Evolutionary conservation across 2,797 vertebrate genomes (phyloP).

Genomic region (Muscicapa striata): DNA sequence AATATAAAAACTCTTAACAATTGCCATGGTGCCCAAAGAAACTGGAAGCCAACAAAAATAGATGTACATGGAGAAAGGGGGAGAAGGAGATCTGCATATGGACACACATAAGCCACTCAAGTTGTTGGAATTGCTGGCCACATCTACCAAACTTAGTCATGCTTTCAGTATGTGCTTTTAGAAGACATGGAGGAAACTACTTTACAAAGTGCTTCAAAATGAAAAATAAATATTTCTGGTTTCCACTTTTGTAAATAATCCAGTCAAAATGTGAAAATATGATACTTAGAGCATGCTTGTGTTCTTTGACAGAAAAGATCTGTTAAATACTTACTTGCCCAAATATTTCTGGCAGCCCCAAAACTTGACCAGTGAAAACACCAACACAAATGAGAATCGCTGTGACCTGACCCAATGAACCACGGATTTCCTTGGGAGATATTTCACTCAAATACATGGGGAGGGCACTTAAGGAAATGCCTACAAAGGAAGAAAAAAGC

Average conservation of each 20-base stretch:
- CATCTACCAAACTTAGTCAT: background rate
- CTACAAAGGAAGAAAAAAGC: constrained; percentile 63
- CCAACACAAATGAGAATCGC: constrained; percentile 93
- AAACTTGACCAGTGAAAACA: constrained; percentile 88
- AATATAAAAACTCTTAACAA: background rate
- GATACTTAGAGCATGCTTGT: background rate
- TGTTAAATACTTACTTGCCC: constrained; percentile 83
- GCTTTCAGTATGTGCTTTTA: accelerated
- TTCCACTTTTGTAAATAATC: background rate
- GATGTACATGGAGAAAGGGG: background rate
- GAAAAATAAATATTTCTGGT: background rate
- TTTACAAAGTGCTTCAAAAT: background rate
- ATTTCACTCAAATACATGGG: constrained; percentile 97
- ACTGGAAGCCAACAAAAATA: background rate
- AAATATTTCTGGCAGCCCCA: constrained; percentile 91
- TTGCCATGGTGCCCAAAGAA: background rate
- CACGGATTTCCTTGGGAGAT: constrained; percentile 88
- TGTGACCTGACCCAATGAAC: constrained; percentile 91
- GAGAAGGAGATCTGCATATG: background rate
- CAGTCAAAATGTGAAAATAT: background rate
- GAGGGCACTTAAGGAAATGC: constrained; percentile 89
- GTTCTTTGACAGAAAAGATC: background rate
- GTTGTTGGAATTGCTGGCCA: background rate
- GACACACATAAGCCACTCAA: background rate
- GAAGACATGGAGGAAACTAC: background rate